Evolutionary conservation across 2,888 invertebrate genomes (phyloP), one percentile per base, ranked within the genome.

Genomic region (Cantharis lateralis): DNA sequence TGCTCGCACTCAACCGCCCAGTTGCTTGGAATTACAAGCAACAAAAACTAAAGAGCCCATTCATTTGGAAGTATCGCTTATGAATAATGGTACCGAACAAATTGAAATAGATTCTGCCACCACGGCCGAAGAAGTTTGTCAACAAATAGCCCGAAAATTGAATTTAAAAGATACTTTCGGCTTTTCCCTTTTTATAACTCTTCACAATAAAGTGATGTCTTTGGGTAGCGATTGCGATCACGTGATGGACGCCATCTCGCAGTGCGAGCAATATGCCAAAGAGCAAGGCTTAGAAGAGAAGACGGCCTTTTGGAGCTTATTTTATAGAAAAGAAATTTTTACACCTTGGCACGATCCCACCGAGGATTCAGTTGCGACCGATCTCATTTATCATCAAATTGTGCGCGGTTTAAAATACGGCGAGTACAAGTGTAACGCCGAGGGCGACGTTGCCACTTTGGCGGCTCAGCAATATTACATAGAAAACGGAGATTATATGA

Each of bases 201-300:
- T 98, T 13, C 96, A 94, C 85, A 97, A 98, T 85, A 98, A 97
- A 89, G 92, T 92, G 80, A 86, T 73, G 82, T 97, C 97, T 0
- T 88, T 98, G 75, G 97, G 97, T 48, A 95, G 94, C 87, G 97
- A 95, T 79, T 92, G 92, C 15, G 97, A 98, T 87, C 97, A 98
- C 86, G 94, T 98, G 0, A 95, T 98, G 94, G 98, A 98, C 88
- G 98, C 98, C 0, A 95, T 98, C 84, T 96, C 96, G 0, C 97
- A 97, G 87, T 98, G 98, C 87, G 98, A 98, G 87, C 98, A 98
- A 86, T 97, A 96, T 87, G 95, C 96, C 24, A 96, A 95, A 88
- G 97, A 97, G 87, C 94, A 95, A 86, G 96, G 96, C 0, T 92
- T 93, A 2, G 92, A 93, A 74, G 97, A 97, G 86, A 91, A 94